These are phyloP conservation scores for Platyrinchus mystaceus DNA, from an alignment of 2,797 vertebrate genomes.

Conservation along the genomic window DNA sequence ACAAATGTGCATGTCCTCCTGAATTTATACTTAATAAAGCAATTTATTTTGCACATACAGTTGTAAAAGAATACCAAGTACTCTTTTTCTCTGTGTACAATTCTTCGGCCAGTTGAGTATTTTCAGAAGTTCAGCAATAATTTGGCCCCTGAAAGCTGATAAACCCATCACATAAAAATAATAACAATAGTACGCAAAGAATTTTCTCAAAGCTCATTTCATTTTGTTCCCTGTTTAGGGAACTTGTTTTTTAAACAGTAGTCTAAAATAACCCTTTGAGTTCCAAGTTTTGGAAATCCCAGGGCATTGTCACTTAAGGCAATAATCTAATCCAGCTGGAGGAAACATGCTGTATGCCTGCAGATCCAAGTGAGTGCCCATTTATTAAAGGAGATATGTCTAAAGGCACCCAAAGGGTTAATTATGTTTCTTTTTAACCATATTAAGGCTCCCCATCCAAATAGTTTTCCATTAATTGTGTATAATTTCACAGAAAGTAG, in stretches of 20 bases:
- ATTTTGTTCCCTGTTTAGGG: background rate
- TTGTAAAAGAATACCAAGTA: background rate
- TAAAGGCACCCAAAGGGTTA: conserved; percentile 71
- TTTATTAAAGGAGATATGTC: background rate
- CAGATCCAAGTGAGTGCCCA: background rate
- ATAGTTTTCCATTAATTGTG: background rate
- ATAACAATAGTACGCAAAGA: background rate
- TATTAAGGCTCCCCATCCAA: conserved; percentile 55
- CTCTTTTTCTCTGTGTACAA: background rate
- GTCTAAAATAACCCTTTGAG: conserved; percentile 47
- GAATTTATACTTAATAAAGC: background rate
- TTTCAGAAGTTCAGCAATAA: background rate
- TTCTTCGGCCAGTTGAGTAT: background rate
- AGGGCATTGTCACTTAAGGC: conserved; percentile 17
- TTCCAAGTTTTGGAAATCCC: conserved; percentile 26
- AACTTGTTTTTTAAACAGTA: background rate
- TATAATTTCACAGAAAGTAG: conserved; percentile 27
- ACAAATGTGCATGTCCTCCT: conserved; percentile 6
- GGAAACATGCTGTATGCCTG: background rate
- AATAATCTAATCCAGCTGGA: background rate
- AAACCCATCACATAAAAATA: background rate
- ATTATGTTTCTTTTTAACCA: background rate
- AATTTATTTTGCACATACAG: background rate
- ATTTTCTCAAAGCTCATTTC: background rate
- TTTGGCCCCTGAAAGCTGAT: background rate